Conservation (phyloP, 2,888 invertebrate genomes). For the Eupithecia subfuscata region DNA sequence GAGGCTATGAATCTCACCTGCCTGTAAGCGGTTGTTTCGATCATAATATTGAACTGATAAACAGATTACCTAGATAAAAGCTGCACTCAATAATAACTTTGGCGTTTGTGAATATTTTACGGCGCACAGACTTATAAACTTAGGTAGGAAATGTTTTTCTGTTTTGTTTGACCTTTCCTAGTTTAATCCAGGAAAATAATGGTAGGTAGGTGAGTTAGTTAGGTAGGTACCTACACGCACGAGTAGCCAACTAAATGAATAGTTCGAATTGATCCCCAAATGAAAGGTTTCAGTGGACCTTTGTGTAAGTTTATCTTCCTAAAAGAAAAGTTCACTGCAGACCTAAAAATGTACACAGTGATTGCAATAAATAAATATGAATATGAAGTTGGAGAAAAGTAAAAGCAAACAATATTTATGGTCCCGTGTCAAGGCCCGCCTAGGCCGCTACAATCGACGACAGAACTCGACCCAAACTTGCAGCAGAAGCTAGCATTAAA, state of each 20-base stretch:
- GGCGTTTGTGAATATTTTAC: slow-evolving; percentile 38
- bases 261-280: neutral
- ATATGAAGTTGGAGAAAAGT: slow-evolving; percentile 38
- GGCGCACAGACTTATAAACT: neutral
- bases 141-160: neutral
- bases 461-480: slow-evolving; percentile 43
- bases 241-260: neutral
- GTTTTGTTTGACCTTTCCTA: neutral
- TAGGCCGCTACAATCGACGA: slow-evolving; percentile 43
- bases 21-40: slow-evolving; percentile 64
- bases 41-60: slow-evolving; percentile 77
- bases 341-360: too few species aligned
- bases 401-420: slow-evolving; percentile 40
- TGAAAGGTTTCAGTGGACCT: neutral
- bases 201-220: neutral
- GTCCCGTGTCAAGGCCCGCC: slow-evolving; percentile 42
- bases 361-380: too few species aligned
- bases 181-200: neutral
- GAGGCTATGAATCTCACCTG: slow-evolving; percentile 42
- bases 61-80: slow-evolving; percentile 77
- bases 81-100: slow-evolving; percentile 68
- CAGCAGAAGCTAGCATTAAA: slow-evolving; percentile 43
- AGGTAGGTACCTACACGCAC: neutral
- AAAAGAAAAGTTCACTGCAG: too few species aligned
- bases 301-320: slow-evolving; percentile 4